A percentile compares a stretch with the other conserved stretches of the same genome.
Conservation (phyloP, 2,888 invertebrate genomes). For the Lepidonotus clava region DNA sequence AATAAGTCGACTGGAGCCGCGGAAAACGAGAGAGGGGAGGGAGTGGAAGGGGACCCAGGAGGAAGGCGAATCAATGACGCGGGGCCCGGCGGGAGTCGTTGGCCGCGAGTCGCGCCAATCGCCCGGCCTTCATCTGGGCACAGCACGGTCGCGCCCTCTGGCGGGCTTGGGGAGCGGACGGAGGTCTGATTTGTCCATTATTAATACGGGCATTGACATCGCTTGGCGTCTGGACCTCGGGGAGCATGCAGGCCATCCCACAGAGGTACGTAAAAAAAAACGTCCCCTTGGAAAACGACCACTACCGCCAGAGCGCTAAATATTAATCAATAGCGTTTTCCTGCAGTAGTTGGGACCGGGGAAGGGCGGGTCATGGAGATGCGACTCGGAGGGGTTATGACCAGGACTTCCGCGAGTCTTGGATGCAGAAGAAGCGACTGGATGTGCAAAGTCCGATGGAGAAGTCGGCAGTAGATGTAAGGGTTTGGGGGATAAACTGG, state of each 20-base stretch:
- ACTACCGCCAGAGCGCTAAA: neutral
- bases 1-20: neutral
- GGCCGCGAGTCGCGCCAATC: neutral
- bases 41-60: neutral
- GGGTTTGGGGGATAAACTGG: neutral
- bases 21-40: neutral
- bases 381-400: neutral
- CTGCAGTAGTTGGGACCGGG: too few relatives aligned
- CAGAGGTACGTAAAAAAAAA: too few relatives aligned
- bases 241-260: too few relatives aligned
- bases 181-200: neutral
- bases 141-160: neutral
- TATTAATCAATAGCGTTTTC: slow-evolving; percentile 6
- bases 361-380: neutral
- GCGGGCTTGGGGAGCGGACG: neutral
- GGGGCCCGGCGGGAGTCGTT: neutral
- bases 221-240: neutral
- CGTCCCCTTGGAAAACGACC: too few relatives aligned
- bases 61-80: neutral
- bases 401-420: neutral
- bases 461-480: too few relatives aligned
- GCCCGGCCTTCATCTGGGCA: neutral
- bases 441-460: too few relatives aligned
- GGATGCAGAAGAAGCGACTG: neutral
- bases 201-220: slow-evolving; percentile 13